Evolutionary conservation across 2,797 vertebrate genomes (phyloP).

Genomic region (Myiotriccus ornatus): DNA sequence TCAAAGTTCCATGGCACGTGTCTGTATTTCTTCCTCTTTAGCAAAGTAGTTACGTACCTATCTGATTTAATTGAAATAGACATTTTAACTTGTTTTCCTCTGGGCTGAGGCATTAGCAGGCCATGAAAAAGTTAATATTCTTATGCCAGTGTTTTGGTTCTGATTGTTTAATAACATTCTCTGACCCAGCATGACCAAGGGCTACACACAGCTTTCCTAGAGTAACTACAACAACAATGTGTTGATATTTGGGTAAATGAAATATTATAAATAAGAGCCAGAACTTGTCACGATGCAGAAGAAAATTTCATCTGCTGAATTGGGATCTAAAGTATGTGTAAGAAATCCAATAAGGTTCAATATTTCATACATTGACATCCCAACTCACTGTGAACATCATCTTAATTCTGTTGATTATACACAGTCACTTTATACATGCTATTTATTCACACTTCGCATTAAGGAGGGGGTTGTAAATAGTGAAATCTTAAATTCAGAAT

Average conservation of each 20-base stretch:
- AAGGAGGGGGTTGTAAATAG: background rate
- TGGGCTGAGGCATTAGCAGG: background rate
- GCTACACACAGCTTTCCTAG: background rate
- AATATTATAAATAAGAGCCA: background rate
- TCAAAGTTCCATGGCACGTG: constrained; percentile 5
- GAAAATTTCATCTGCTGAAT: background rate
- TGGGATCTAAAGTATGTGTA: background rate
- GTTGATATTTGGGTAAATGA: background rate
- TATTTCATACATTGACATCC: background rate
- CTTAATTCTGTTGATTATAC: background rate
- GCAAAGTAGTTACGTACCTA: background rate
- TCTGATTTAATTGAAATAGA: background rate
- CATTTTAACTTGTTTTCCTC: background rate
- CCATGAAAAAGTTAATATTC: background rate
- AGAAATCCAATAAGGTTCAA: background rate
- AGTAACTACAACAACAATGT: background rate
- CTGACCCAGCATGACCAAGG: background rate
- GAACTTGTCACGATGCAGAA: background rate
- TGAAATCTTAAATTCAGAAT: background rate
- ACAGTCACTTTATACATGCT: background rate
- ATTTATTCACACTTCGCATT: background rate
- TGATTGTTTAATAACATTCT: background rate
- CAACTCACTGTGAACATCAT: background rate
- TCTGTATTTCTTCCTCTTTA: constrained; percentile 13
- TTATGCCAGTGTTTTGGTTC: background rate